These are phyloP conservation scores for Phyllostomus discolor DNA, from an alignment of 2,113 vertebrate genomes.

Conservation along the genomic window DNA sequence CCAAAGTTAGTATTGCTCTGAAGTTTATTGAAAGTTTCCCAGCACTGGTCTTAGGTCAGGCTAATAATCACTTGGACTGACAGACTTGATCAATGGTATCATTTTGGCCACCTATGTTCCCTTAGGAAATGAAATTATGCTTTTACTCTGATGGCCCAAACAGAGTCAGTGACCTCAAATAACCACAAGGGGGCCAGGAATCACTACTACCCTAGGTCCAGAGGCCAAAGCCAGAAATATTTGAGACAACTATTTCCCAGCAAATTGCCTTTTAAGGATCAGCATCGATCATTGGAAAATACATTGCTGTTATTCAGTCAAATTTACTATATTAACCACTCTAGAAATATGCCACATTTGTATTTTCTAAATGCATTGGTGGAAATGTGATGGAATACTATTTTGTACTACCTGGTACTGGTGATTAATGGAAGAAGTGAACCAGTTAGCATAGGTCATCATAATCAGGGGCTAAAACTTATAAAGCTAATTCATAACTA, in stretches of 20 bases:
- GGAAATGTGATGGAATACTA: not conserved
- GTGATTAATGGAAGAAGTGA: not conserved
- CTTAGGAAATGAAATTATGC: not conserved
- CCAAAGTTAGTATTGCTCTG: not conserved
- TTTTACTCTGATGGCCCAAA: not conserved
- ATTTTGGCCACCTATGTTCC: not conserved
- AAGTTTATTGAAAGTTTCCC: not conserved
- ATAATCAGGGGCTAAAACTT: not conserved
- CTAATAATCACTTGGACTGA: not conserved
- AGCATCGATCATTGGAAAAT: not conserved
- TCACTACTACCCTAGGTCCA: not conserved
- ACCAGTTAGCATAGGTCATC: not conserved
- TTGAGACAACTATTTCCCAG: not conserved
- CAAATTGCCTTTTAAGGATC: not conserved
- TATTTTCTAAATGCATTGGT: not conserved
- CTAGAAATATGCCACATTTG: not conserved
- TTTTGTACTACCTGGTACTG: not conserved
- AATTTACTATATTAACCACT: not conserved
- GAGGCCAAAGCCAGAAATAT: not conserved
- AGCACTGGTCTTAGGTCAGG: not conserved
- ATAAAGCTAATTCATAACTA: not conserved
- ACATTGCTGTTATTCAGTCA: not conserved
- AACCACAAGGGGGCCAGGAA: constrained; percentile 4
- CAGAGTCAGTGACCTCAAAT: not conserved
- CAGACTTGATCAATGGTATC: not conserved